Percentiles rank a stretch among this genome's conserved stretches.
Evolutionary conservation across 2,888 invertebrate genomes (phyloP).

Genomic region (Tryphoninae sp.): DNA sequence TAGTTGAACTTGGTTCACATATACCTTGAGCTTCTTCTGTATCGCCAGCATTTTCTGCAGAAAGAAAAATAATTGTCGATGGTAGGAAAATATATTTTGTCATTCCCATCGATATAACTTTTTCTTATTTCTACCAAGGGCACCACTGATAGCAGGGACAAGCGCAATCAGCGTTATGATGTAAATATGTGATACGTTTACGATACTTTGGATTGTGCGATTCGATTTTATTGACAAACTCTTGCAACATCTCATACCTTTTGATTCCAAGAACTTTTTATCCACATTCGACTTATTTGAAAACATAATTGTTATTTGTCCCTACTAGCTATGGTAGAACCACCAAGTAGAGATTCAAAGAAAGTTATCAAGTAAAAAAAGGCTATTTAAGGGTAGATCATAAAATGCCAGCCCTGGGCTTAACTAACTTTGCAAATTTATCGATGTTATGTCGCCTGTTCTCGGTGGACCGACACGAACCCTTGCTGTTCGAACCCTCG

Average conservation of each 20-base stretch:
- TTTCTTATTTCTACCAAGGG: not conserved
- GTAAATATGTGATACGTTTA: not conserved
- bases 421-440: constrained; percentile 73
- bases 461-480: constrained; percentile 78
- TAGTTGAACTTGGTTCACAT: constrained; percentile 72
- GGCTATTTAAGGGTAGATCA: not conserved
- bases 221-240: not conserved
- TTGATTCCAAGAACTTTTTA: not conserved
- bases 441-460: constrained; percentile 69
- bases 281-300: not conserved
- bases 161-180: not conserved
- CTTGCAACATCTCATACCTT: not conserved
- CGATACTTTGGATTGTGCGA: not conserved
- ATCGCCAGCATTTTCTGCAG: constrained; percentile 71
- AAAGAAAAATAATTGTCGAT: constrained; percentile 9
- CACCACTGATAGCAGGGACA: not conserved
- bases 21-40: constrained; percentile 73
- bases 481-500: constrained; percentile 82
- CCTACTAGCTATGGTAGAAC: not conserved
- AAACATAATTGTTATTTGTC: not conserved
- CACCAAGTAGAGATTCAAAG: too few species aligned
- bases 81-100: constrained; percentile 1
- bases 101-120: not conserved
- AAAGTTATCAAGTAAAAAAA: too few species aligned
- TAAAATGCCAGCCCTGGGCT: not conserved